Conservation (phyloP, 2,888 invertebrate species). For the Hydrotaea cyrtoneurina region DNA sequence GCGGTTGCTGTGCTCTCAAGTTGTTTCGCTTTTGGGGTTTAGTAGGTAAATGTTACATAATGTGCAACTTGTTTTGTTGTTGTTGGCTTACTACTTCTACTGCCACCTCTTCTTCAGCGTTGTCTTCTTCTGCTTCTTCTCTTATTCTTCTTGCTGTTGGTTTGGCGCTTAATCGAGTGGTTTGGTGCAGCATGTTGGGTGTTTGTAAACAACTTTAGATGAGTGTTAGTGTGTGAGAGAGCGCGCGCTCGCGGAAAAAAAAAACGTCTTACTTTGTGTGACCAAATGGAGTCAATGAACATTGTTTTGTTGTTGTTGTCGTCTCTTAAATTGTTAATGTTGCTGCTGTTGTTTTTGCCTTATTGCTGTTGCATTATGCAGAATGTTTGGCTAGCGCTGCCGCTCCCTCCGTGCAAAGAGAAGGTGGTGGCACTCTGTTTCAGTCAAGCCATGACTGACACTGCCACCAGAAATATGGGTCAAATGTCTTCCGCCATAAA, state of each 20-base stretch:
- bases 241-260: not conserved
- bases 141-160: too few relatives aligned
- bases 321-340: constrained; percentile 19
- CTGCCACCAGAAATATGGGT: constrained; percentile 11
- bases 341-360: not conserved
- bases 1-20: constrained; percentile 65
- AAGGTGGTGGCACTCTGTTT: constrained; percentile 10
- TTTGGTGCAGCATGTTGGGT: constrained; percentile 41
- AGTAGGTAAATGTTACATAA: constrained; percentile 79
- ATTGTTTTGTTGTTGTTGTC: constrained; percentile 53
- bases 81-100: not conserved
- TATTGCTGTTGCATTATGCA: not conserved
- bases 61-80: constrained; percentile 65
- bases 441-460: constrained; percentile 7
- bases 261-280: constrained; percentile 63
- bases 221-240: not conserved
- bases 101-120: constrained; percentile 17
- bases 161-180: constrained; percentile 9
- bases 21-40: constrained; percentile 72
- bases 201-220: constrained; percentile 27
- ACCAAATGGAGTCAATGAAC: constrained; percentile 72
- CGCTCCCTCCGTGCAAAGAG: not conserved
- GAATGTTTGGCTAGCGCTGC: constrained; percentile 6
- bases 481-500: constrained; percentile 31
- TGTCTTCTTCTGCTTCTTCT: constrained; percentile 38